Evolutionary conservation across 2,113 vertebrate genomes (phyloP).

Genomic region (Campylomormyrus tamandua): DNA sequence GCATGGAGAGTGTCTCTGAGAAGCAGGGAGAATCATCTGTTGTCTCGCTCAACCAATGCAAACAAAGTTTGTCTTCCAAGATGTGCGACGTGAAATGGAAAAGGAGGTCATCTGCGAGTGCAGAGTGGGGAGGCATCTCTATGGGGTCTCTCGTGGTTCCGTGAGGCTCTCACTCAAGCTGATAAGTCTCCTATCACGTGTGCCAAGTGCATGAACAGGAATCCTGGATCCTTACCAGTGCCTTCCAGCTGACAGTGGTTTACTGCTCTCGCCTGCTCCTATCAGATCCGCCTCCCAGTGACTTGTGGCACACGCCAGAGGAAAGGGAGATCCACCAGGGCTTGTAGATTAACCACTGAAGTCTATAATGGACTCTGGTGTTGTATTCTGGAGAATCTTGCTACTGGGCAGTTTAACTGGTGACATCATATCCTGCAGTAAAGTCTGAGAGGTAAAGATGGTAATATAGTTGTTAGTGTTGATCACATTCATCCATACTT

Average conservation of each 20-base stretch:
- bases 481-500: not conserved
- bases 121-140: not conserved
- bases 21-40: not conserved
- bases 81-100: not conserved
- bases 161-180: not conserved
- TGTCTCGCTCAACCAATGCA: not conserved
- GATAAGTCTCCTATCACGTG: not conserved
- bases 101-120: not conserved
- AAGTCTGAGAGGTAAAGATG: not conserved
- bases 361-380: not conserved
- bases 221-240: not conserved
- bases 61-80: not conserved
- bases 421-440: not conserved
- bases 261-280: not conserved
- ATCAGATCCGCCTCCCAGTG: not conserved
- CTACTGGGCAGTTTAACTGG: not conserved
- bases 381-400: not conserved
- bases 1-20: not conserved
- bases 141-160: not conserved
- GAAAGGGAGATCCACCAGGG: not conserved
- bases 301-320: not conserved
- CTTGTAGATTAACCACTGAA: not conserved
- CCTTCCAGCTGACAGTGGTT: not conserved
- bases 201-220: not conserved
- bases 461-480: not conserved